Evolutionary conservation across 2,888 invertebrate species (phyloP).

Genomic region (Idaea dimidiata): DNA sequence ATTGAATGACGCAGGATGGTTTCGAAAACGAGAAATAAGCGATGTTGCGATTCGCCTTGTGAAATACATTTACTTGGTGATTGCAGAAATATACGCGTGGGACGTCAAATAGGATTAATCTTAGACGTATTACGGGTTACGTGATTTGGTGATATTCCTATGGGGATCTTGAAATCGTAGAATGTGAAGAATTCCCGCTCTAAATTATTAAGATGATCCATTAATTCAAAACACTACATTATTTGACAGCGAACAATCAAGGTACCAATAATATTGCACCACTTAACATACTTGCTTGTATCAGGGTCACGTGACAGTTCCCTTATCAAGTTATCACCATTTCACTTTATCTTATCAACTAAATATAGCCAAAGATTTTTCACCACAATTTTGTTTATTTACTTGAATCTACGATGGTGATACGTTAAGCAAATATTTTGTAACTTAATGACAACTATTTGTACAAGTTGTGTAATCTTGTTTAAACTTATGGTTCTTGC

Average conservation of each 20-base stretch:
- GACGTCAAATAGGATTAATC: slow-evolving; percentile 74
- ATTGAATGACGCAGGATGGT: slow-evolving; percentile 74
- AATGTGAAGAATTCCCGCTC: background rate
- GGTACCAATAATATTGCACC: background rate
- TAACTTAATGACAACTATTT: slow-evolving; percentile 50
- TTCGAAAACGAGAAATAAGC: slow-evolving; percentile 79
- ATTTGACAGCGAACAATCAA: no score
- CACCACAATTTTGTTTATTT: slow-evolving; percentile 64
- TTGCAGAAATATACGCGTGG: slow-evolving; percentile 71
- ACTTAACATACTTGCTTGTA: slow-evolving; percentile 25
- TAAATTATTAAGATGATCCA: background rate
- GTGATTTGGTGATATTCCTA: slow-evolving; percentile 14
- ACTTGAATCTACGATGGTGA: slow-evolving; percentile 43
- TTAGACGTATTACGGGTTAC: slow-evolving; percentile 50
- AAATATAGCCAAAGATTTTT: slow-evolving; percentile 51
- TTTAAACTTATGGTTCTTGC: slow-evolving; percentile 43
- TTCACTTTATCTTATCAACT: slow-evolving; percentile 68
- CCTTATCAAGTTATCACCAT: slow-evolving; percentile 47
- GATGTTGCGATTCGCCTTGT: slow-evolving; percentile 76
- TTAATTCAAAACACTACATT: no score
- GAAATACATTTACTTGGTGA: slow-evolving; percentile 71
- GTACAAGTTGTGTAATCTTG: slow-evolving; percentile 35
- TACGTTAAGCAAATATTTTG: slow-evolving; percentile 66
- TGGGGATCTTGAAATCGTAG: background rate
- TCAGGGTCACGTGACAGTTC: background rate